phyloP scores from a whole-genome alignment of 2,797 vertebrate genomes.

The Tadarida brasiliensis region DNA sequence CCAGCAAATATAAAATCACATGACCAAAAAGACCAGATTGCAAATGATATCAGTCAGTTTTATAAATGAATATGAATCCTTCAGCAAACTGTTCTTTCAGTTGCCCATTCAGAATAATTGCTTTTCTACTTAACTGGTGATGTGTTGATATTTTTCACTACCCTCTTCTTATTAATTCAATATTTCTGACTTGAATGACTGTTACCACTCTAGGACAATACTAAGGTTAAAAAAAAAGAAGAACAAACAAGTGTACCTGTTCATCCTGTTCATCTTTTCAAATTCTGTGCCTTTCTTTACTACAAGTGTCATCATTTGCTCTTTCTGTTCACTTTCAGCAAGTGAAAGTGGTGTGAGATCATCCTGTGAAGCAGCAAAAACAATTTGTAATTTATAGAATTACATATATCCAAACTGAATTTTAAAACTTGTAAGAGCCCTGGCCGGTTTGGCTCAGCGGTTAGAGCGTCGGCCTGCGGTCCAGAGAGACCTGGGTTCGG shows the following conservation, averaged over 20 bases:
- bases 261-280: conserved; percentile 76
- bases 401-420: neutral
- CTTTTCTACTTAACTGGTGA: neutral
- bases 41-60: neutral
- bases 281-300: conserved; percentile 90
- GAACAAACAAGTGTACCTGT: conserved; percentile 83
- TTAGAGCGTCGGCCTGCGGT: too few species aligned
- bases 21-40: neutral
- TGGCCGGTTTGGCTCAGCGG: too few species aligned
- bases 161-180: neutral
- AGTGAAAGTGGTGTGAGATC: conserved; percentile 92
- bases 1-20: neutral
- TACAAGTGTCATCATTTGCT: conserved; percentile 93
- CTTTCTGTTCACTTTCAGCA: conserved; percentile 91
- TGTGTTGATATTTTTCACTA: too few species aligned
- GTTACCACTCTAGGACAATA: neutral
- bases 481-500: too few species aligned
- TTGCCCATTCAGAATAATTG: neutral
- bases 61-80: neutral
- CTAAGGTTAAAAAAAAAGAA: neutral
- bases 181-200: conserved; percentile 4
- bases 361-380: conserved; percentile 88
- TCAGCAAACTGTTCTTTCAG: neutral
- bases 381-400: conserved; percentile 20
- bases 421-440: neutral